Conservation (phyloP, 2,888 invertebrate species). For the Hesperia comma region DNA sequence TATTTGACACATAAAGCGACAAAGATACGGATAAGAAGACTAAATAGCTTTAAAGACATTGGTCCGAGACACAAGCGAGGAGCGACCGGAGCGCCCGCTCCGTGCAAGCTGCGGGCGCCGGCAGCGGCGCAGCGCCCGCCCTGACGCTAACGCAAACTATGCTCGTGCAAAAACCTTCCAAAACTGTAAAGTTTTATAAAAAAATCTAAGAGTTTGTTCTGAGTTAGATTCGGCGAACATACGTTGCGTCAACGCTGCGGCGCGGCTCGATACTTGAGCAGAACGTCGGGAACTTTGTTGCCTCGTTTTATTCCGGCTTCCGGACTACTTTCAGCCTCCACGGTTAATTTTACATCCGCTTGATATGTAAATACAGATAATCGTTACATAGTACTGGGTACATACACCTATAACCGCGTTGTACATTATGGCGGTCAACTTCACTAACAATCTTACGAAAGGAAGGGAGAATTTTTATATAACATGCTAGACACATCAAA, state of each 20-base stretch:
- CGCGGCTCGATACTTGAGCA: constrained; percentile 60
- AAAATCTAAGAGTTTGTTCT: constrained; percentile 64
- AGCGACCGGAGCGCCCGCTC: no score
- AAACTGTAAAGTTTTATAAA: constrained; percentile 75
- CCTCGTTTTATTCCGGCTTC: constrained; percentile 58
- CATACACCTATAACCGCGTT: constrained; percentile 73
- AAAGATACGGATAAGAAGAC: constrained; percentile 73
- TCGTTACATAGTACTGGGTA: constrained; percentile 74
- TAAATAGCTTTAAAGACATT: constrained; percentile 76
- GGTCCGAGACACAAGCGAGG: constrained; percentile 83
- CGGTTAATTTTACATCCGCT: constrained; percentile 70
- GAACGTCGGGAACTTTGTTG: constrained; percentile 44
- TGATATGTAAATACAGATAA: constrained; percentile 81
- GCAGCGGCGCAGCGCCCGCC: no score
- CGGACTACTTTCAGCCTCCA: constrained; percentile 71
- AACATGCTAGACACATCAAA: constrained; percentile 74
- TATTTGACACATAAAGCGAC: constrained; percentile 84
- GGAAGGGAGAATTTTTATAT: constrained; percentile 65
- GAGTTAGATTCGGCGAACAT: constrained; percentile 59
- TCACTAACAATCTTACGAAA: constrained; percentile 73
- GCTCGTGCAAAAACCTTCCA: constrained; percentile 67
- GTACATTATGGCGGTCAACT: constrained; percentile 74
- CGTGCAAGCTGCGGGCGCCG: no score
- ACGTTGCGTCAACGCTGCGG: constrained; percentile 56
- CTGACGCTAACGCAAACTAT: constrained; percentile 63